A percentile compares a stretch with the other conserved stretches of the same genome.
These are phyloP conservation scores for Phaenicophaeus curvirostris DNA, from an alignment of 2,797 vertebrate species.

Conservation along the genomic window DNA sequence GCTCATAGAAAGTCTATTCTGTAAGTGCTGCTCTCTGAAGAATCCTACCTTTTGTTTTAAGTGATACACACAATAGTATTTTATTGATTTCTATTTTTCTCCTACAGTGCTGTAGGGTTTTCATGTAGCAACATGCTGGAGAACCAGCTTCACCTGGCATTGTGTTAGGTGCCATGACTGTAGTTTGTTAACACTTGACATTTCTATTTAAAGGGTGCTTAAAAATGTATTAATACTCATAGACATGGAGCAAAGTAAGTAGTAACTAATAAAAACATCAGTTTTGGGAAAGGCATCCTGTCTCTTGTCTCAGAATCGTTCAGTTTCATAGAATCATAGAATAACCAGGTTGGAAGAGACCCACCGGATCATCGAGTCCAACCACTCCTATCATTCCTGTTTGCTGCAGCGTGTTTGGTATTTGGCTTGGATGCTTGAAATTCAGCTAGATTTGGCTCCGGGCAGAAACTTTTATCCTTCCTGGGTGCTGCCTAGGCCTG, in stretches of 20 bases:
- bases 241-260: neutral
- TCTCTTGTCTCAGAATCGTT: neutral
- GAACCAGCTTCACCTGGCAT: neutral
- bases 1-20: neutral
- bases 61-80: neutral
- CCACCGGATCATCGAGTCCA: too few species aligned
- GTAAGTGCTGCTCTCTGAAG: neutral
- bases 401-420: neutral
- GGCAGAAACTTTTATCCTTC: neutral
- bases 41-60: neutral
- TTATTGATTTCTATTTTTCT: constrained; percentile 35
- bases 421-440: neutral
- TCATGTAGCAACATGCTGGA: neutral
- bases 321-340: too few species aligned
- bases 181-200: neutral
- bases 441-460: neutral
- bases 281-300: neutral
- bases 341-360: too few species aligned
- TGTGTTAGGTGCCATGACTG: neutral
- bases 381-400: too few species aligned
- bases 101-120: neutral
- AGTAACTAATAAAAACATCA: neutral
- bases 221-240: neutral
- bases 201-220: neutral
- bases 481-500: neutral